Percentiles rank a stretch among this genome's conserved stretches.
phyloP scores from a whole-genome alignment of 2,888 invertebrate genomes.

The Strigamia transsilvanica region DNA sequence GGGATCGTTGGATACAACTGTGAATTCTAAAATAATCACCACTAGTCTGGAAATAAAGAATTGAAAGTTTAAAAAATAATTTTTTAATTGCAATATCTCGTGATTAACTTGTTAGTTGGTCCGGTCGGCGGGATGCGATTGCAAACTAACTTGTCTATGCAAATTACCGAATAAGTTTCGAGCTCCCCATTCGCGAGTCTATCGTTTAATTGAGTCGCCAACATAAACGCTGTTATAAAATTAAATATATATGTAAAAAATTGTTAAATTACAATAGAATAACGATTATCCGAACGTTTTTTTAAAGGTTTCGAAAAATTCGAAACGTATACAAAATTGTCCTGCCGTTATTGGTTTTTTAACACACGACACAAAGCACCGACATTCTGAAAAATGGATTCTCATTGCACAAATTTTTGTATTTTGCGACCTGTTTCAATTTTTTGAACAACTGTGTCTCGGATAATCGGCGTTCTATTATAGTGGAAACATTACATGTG shows the following conservation, averaged over 20 bases:
- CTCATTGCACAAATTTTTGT: too few species aligned
- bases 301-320: too few species aligned
- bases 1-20: not conserved
- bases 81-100: not conserved
- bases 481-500: not conserved
- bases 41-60: not conserved
- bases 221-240: constrained; percentile 7
- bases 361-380: too few species aligned
- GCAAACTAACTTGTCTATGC: not conserved
- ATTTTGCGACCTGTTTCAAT: too few species aligned
- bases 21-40: not conserved
- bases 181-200: not conserved
- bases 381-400: too few species aligned
- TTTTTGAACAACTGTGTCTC: too few species aligned
- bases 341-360: too few species aligned
- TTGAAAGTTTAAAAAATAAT: not conserved
- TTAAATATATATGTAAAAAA: not conserved
- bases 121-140: not conserved
- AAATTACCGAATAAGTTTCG: not conserved
- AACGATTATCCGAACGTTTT: too few species aligned
- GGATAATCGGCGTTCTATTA: too few species aligned
- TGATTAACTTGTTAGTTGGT: not conserved
- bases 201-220: constrained; percentile 23
- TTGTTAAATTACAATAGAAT: not conserved
- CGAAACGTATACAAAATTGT: too few species aligned